A percentile compares a stretch with the other conserved stretches of the same genome.
These are phyloP conservation scores for Callopanchax toddi DNA, from an alignment of 2,113 vertebrate species.

Conservation along the genomic window DNA sequence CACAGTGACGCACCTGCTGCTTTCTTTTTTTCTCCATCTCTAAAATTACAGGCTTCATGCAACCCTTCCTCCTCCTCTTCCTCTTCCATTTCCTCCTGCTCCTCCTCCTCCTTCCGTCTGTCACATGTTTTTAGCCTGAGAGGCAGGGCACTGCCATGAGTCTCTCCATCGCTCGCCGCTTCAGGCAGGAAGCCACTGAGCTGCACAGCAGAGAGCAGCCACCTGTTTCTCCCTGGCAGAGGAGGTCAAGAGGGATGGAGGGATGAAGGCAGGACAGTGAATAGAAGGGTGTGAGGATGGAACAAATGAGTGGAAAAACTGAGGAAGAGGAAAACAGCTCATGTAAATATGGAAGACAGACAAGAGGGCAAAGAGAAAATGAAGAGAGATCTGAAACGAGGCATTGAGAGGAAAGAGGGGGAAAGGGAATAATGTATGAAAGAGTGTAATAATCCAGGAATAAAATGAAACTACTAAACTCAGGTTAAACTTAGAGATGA, in stretches of 20 bases:
- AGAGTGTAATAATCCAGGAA: too few relatives aligned
- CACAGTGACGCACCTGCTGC: constrained; percentile 58
- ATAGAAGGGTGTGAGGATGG: constrained; percentile 9
- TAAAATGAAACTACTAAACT: too few relatives aligned
- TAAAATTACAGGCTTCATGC: constrained; percentile 54
- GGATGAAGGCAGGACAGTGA: constrained; percentile 27
- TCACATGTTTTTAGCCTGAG: constrained; percentile 36
- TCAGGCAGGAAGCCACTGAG: constrained; percentile 54
- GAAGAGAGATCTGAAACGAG: not conserved
- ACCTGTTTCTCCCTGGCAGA: constrained; percentile 65
- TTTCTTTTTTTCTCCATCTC: not conserved
- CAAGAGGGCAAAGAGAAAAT: too few relatives aligned
- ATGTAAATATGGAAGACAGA: not conserved
- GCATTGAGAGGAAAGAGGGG: not conserved
- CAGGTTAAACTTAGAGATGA: too few relatives aligned
- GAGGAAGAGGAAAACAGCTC: not conserved
- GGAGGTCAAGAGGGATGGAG: constrained; percentile 38
- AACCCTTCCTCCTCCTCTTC: constrained; percentile 26
- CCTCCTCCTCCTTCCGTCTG: constrained; percentile 47
- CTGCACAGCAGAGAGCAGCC: constrained; percentile 50
- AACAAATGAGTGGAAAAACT: not conserved
- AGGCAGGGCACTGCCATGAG: constrained; percentile 35
- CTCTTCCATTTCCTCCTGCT: constrained; percentile 17
- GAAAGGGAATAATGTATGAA: not conserved
- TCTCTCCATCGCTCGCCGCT: constrained; percentile 20